Base-by-base conservation (phyloP, 2,113 vertebrate species). In the Pterocles burchelli region DNA sequence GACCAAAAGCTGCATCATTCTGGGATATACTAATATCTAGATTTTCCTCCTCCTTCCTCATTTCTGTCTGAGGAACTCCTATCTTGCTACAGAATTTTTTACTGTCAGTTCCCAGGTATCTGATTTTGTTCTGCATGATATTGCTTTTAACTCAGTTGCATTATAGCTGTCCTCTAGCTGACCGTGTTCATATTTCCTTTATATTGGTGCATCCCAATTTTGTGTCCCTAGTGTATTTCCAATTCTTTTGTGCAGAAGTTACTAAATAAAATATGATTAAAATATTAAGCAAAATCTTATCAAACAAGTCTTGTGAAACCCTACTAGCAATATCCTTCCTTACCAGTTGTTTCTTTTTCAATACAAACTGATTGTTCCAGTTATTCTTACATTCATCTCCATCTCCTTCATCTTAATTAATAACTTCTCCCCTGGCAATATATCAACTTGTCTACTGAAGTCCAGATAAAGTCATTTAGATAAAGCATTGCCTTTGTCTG, bases 321-420 rank as follows among this genome's bases (percentile, higher is more conserved):
- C 13, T 65, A 33, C 16, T 52, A n/a, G 21, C 66, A n/a, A 13
- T 24, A 65, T 59, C 10, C 3, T 55, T 83, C 22, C 13, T 65
- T 73, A 22, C 24, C 20, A 38, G 15, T 48, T 57, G 14, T 63
- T 88, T 90, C 22, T 11, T 72, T 75, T 87, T 88, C 45, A 49
- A 29, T 76, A 52, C 13, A 90, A 58, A 66, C 26, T 45, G 21
- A 72, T 85, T 68, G 26, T 24, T 73, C 75, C 48, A 65, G 49
- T 8, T 89, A 28, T 66, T 81, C 63, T 92, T 46, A 36, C 26
- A 76, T 76, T 83, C 59, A 74, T 87, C 55, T 89, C 43, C 38
- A 61, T 90, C 62, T 90, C 66, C 41, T 85, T 79, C 36, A 86
- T 81, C 72, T 90, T 89, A 96, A 90, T 95, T 92, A 86, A 84